phyloP scores from a whole-genome alignment of 2,888 invertebrate species.

The Cheilosia pagana region DNA sequence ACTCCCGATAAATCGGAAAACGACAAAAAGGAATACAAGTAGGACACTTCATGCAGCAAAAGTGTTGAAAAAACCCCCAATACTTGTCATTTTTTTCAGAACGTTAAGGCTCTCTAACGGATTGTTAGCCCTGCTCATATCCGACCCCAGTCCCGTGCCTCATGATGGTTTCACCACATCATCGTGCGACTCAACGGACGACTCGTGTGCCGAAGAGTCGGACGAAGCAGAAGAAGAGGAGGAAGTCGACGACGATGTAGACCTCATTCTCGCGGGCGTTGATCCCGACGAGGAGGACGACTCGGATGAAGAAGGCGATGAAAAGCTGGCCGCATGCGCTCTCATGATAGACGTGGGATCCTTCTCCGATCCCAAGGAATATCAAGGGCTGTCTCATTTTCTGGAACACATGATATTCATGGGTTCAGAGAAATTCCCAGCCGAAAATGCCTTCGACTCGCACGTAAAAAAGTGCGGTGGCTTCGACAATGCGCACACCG shows the following conservation, averaged over 20 bases:
- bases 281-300: constrained; percentile 77
- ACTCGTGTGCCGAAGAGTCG: constrained; percentile 77
- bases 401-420: constrained; percentile 97
- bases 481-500: constrained; percentile 93
- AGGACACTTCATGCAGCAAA: constrained; percentile 63
- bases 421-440: constrained; percentile 95
- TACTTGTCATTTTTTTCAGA: constrained; percentile 80
- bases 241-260: constrained; percentile 76
- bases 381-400: constrained; percentile 93
- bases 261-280: constrained; percentile 61
- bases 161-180: constrained; percentile 80
- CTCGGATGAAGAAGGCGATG: constrained; percentile 79
- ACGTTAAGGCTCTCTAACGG: constrained; percentile 89
- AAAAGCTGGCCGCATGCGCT: constrained; percentile 88
- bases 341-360: constrained; percentile 90
- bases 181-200: constrained; percentile 77
- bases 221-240: constrained; percentile 70
- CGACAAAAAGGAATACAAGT: constrained; percentile 92
- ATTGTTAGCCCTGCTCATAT: constrained; percentile 88
- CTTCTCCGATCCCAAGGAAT: constrained; percentile 91
- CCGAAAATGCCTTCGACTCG: constrained; percentile 93
- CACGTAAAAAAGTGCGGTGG: constrained; percentile 94
- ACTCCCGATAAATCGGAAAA: constrained; percentile 89
- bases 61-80: neutral
- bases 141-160: constrained; percentile 85